Percentiles rank a stretch among this genome's conserved stretches.
These are phyloP conservation scores for Smittia aterrima DNA, from an alignment of 2,888 invertebrate species.

Conservation along the genomic window DNA sequence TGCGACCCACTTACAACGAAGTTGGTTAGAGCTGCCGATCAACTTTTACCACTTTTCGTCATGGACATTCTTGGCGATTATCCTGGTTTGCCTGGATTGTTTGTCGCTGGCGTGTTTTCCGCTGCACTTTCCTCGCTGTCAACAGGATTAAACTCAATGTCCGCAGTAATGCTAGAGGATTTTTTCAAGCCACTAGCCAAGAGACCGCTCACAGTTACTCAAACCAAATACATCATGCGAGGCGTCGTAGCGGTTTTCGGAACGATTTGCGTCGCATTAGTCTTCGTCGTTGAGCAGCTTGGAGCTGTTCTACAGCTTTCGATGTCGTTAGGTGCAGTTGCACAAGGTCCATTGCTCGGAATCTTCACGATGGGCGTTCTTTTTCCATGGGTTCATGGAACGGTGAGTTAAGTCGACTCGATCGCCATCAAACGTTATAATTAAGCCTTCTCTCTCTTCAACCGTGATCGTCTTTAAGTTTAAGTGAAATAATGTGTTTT, in stretches of 20 bases:
- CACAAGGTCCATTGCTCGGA: slow-evolving; percentile 66
- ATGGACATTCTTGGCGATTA: slow-evolving; percentile 77
- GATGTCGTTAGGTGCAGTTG: slow-evolving; percentile 63
- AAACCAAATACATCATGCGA: slow-evolving; percentile 62
- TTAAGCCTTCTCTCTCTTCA: background rate
- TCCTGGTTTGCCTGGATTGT: slow-evolving; percentile 82
- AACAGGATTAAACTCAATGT: slow-evolving; percentile 73
- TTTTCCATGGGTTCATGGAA: slow-evolving; percentile 64
- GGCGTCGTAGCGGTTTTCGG: slow-evolving; percentile 65
- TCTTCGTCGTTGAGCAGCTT: slow-evolving; percentile 64
- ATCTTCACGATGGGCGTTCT: slow-evolving; percentile 68
- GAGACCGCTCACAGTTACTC: slow-evolving; percentile 57
- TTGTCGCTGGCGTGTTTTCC: slow-evolving; percentile 87
- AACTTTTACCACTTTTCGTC: slow-evolving; percentile 77
- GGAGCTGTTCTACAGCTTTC: slow-evolving; percentile 70
- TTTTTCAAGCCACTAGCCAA: slow-evolving; percentile 61
- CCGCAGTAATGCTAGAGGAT: slow-evolving; percentile 72
- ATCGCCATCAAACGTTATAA: slow-evolving; percentile 20
- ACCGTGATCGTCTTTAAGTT: too few relatives aligned
- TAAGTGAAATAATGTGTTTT: slow-evolving; percentile 25
- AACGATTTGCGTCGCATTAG: slow-evolving; percentile 61
- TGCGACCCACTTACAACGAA: slow-evolving; percentile 82
- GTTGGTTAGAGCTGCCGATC: slow-evolving; percentile 71
- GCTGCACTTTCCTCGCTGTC: slow-evolving; percentile 81
- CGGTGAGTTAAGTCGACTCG: slow-evolving; percentile 51